Base-by-base conservation (phyloP, 2,888 invertebrate species). In the Aleiodes alternator region DNA sequence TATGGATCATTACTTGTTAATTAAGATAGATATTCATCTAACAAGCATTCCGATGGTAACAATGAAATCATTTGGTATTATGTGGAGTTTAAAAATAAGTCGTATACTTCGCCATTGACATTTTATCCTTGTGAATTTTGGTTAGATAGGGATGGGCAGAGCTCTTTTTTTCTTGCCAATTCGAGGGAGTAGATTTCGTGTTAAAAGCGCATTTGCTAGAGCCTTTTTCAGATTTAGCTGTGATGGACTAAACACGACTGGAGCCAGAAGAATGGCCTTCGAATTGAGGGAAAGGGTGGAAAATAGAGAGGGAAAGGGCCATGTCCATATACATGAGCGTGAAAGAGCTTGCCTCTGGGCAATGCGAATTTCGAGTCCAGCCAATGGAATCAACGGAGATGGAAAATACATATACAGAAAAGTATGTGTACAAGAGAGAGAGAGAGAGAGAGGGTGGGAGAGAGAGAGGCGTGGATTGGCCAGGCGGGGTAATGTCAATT, bases 401-500 rank as follows among this genome's bases (percentile, higher is more conserved):
- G 23, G 53, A 14, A 43, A 43, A 43, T 51, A 53, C 8, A 16
- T 55, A 68, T 57, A 34, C 2, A 57, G 8, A n/a, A 23, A 48
- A 51, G 55, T 55, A 66, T 16, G 59, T 23, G 23, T 23, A 23
- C 23, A 23, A 8, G 43, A 43, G 71, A 23, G 68, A 48, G 34
- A 61, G 61, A 48, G 34, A 61, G 61, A 23, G 75, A 48, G 34
- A 61, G 61, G n/a, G 69, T 16, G 59, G 12, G 38, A 43, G 71
- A 23, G 68, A 48, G 34, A 61, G 61, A 23, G 75, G 75, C 69
- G 69, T 16, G 71, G 71, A 59, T 71, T 80, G 76, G 79, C 73
- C 77, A 78, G 78, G 78, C 73, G 81, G 82, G 84, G 84, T 86
- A 87, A 87, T 87, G 87, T 87, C 88, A 87, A 88, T 88, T 88